Evolutionary conservation across 1,140 invertebrate species (phyloP).

Genomic region (Ptiloglossa arizonensis): DNA sequence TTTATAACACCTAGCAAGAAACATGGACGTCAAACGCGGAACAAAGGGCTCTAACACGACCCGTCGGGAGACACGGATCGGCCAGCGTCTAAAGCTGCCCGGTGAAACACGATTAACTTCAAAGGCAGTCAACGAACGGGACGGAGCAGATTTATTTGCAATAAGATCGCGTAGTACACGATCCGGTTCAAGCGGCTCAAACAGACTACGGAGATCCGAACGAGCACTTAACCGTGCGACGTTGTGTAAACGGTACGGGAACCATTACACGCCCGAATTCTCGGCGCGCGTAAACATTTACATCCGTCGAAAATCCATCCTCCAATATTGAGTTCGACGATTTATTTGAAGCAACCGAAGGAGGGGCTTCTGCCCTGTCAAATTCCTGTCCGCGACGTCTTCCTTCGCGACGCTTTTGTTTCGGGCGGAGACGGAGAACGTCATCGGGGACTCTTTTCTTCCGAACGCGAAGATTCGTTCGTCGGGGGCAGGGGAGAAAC

Average conservation of each 20-base stretch:
- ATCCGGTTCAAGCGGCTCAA: constrained; percentile 2
- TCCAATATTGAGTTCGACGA: constrained; percentile 56
- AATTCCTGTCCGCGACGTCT: background rate
- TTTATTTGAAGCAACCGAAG: constrained; percentile 51
- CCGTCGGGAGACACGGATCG: background rate
- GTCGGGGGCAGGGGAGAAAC: too few species aligned
- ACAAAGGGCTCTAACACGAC: background rate
- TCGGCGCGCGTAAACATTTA: constrained; percentile 65
- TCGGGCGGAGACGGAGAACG: too few species aligned
- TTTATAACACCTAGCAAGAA: too few species aligned
- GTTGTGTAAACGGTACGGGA: constrained; percentile 62
- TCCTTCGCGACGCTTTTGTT: too few species aligned
- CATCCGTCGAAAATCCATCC: constrained; percentile 59
- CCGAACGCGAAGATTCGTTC: background rate
- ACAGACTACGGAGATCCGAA: constrained; percentile 44
- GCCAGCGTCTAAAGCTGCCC: background rate
- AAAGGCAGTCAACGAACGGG: constrained; percentile 11
- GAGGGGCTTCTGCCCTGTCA: constrained; percentile 23
- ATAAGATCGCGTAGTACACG: constrained; percentile 33
- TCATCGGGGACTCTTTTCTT: background rate
- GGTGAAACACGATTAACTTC: constrained; percentile 1
- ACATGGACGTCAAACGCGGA: too few species aligned
- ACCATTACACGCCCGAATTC: constrained; percentile 49
- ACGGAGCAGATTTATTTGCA: constrained; percentile 48
- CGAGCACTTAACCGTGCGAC: constrained; percentile 64